Evolutionary conservation across 2,888 invertebrate genomes (phyloP).

Genomic region (Geophilus truncorum): DNA sequence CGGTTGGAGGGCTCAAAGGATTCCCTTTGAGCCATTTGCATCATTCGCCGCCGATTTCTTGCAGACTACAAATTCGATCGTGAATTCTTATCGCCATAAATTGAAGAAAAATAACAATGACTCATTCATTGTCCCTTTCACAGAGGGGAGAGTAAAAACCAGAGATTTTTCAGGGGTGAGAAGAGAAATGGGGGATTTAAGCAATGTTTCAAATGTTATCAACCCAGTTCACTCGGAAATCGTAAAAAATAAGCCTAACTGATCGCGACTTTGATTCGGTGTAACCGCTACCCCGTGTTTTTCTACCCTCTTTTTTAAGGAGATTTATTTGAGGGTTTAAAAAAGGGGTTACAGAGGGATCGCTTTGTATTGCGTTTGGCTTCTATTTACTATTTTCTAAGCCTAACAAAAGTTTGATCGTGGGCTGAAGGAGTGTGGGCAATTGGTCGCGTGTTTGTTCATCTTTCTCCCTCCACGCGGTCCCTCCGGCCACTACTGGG

Average conservation of each 20-base stretch:
- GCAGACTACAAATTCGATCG: background rate
- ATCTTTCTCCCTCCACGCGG: background rate
- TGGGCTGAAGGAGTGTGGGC: background rate
- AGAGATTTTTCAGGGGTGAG: background rate
- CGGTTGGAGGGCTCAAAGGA: background rate
- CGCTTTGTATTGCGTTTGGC: background rate
- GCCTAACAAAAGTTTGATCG: slow-evolving; percentile 6
- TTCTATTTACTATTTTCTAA: background rate
- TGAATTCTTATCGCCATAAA: slow-evolving; percentile 22
- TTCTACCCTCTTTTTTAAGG: background rate
- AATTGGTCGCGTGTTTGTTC: slow-evolving; percentile 1
- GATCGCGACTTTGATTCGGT: background rate
- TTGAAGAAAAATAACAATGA: slow-evolving; percentile 4
- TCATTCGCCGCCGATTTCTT: background rate
- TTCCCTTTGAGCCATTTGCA: background rate
- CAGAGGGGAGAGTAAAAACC: background rate
- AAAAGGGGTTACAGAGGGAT: background rate
- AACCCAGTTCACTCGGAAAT: background rate
- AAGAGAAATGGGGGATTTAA: slow-evolving; percentile 27
- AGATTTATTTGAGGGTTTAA: background rate
- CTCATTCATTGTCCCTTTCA: background rate
- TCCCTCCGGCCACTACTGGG: background rate
- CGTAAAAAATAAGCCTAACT: background rate
- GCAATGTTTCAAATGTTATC: slow-evolving; percentile 21
- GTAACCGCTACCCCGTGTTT: background rate